A percentile compares a stretch with the other conserved stretches of the same genome.
Conservation (phyloP, 2,113 vertebrate species). For the Sula dactylatra region DNA sequence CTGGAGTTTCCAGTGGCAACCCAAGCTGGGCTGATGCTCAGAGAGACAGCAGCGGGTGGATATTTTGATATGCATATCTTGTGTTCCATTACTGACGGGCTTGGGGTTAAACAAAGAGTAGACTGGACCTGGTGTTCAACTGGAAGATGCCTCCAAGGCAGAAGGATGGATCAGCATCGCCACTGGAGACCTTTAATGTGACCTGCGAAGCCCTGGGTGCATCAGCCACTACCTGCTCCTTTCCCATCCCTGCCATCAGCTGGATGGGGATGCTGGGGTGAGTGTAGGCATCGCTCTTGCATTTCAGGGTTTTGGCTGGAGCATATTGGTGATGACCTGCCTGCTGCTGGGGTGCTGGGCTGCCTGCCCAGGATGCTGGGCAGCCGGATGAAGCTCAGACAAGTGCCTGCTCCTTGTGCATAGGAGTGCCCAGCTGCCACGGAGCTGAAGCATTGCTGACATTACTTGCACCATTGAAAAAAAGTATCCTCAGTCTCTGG, state of each 20-base stretch:
- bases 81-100: neutral
- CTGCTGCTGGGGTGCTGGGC: neutral
- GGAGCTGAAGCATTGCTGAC: neutral
- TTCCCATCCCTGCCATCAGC: neutral
- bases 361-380: neutral
- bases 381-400: accelerated
- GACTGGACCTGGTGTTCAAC: too few species aligned
- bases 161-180: neutral
- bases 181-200: neutral
- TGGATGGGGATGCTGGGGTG: neutral
- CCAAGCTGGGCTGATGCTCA: neutral
- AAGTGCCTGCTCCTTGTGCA: neutral
- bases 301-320: neutral
- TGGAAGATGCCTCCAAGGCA: neutral
- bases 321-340: neutral
- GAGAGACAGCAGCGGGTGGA: neutral
- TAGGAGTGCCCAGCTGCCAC: neutral
- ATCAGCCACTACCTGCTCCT: neutral
- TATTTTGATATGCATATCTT: neutral
- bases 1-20: neutral
- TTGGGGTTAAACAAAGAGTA: neutral
- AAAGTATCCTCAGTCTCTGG: neutral
- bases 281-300: neutral
- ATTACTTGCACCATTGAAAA: too few species aligned
- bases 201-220: neutral